A percentile compares a stretch with the other conserved stretches of the same genome.
phyloP scores from a whole-genome alignment of 2,797 vertebrate genomes.

The Chloroceryle inda region DNA sequence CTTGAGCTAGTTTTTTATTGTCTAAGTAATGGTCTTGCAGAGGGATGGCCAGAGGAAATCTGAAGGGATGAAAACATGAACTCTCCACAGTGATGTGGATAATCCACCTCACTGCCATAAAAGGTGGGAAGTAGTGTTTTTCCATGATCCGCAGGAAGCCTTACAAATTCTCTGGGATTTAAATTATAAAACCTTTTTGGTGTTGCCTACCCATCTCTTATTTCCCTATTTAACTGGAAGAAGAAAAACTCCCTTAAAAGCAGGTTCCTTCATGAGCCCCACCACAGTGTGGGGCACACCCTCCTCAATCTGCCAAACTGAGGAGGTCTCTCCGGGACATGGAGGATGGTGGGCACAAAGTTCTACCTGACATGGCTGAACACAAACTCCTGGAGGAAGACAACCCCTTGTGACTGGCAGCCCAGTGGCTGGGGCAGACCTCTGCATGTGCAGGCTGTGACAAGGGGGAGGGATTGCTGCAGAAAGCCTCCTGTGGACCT shows the following conservation, averaged over 20 bases:
- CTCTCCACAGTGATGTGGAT: not conserved
- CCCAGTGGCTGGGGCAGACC: not conserved
- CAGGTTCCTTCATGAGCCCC: not conserved
- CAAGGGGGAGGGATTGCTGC: not conserved
- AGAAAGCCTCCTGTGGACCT: not conserved
- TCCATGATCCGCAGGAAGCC: not conserved
- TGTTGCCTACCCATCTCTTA: not conserved
- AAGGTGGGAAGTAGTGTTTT: not conserved
- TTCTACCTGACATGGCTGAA: not conserved
- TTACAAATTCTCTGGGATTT: not conserved
- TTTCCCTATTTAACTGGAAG: not conserved
- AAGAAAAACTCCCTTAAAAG: not conserved
- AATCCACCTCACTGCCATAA: not conserved
- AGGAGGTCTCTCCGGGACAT: not conserved
- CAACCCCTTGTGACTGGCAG: not conserved
- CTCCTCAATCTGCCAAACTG: not conserved
- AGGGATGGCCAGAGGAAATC: not conserved
- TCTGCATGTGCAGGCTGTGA: not conserved
- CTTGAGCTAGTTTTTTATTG: not conserved
- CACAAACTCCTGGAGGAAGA: not conserved
- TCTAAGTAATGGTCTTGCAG: not conserved
- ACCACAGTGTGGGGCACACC: rapidly evolving
- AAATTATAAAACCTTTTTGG: not conserved
- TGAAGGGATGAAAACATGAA: not conserved
- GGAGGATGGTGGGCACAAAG: rapidly evolving